phyloP scores from a whole-genome alignment of 1,140 invertebrate genomes.

The Drosophila erecta region DNA sequence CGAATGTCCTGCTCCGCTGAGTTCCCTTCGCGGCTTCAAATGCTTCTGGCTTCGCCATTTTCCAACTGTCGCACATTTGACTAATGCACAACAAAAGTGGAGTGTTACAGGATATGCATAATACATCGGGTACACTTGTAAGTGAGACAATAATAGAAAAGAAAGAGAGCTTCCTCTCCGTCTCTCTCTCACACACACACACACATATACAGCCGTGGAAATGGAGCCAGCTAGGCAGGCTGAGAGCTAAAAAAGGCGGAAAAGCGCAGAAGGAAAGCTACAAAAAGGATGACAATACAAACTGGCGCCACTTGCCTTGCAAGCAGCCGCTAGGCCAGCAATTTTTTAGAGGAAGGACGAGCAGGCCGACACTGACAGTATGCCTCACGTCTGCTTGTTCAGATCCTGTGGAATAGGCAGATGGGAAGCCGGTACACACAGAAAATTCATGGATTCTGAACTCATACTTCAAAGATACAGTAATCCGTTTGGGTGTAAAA shows the following conservation, averaged over 20 bases:
- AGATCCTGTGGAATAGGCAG: slow-evolving; percentile 25
- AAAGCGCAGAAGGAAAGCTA: slow-evolving; percentile 43
- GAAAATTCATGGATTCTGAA: neutral
- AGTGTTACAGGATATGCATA: slow-evolving; percentile 83
- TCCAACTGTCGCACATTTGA: slow-evolving; percentile 81
- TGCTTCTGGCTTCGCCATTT: slow-evolving; percentile 53
- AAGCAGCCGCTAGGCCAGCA: slow-evolving; percentile 77
- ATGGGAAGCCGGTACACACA: neutral
- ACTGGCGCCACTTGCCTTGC: slow-evolving; percentile 74
- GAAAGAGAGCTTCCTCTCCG: slow-evolving; percentile 60
- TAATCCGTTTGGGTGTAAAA: too few species aligned
- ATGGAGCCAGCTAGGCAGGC: slow-evolving; percentile 27
- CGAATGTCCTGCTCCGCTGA: slow-evolving; percentile 19
- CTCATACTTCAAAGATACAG: too few species aligned
- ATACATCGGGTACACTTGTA: slow-evolving; percentile 83
- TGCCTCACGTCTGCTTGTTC: slow-evolving; percentile 50
- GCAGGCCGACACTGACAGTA: slow-evolving; percentile 55
- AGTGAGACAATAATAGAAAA: slow-evolving; percentile 83
- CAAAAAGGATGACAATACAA: slow-evolving; percentile 79
- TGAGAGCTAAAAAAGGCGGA: neutral
- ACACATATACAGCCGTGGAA: slow-evolving; percentile 15
- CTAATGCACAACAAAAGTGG: slow-evolving; percentile 83
- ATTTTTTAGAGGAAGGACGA: slow-evolving; percentile 50
- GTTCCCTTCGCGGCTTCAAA: slow-evolving; percentile 6
- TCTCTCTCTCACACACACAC: slow-evolving; percentile 44